Base-by-base conservation (phyloP, 1,140 invertebrate genomes). In the Steinernema feltiae region DNA sequence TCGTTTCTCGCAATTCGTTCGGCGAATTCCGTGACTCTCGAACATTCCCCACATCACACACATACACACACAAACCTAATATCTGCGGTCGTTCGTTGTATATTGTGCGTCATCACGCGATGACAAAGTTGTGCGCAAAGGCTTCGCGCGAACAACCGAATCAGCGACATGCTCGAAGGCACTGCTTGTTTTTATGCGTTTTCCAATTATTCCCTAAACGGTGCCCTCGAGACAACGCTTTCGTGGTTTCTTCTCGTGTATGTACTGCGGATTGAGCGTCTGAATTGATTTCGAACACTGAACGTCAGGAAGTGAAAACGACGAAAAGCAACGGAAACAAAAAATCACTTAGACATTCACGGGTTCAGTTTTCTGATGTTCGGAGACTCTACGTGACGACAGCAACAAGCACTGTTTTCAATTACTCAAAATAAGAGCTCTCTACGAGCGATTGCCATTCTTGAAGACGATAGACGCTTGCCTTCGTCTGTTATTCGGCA, bases 131-230 rank as follows among this genome's bases (percentile, higher is more conserved):
- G 30, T 74, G 48, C 41, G 48, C 30, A 78, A 69, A 27, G 69
- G 12, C 24, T 46, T 79, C 30, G 24, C 1, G 71, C 35, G 35
- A 78, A 72, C n/a, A 31, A 70, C 30, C 24, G 72, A 74, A 75
- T 75, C 32, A 76, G 75, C 71, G 53, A 74, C 31, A 71, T 74
- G 32, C 41, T 48, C 74, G 15, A 76, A 24, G 30, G 74, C 48
- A 7, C 30, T 75, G 72, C 73, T 75, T 72, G 32, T 63, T 74
- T 76, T 32, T 32, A 75, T 76, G 31, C 74, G 74, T 73, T 72
- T 72, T 72, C 31, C 35, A 72, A 71, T 74, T 74, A 46, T 29
- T 74, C 41, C 27, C 18, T 63, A 63, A 63, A 63, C 53, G 53
- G 53, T 63, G 24, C 53, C 53, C 53, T 63, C 53, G 53, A 63